These are phyloP conservation scores for Aplochiton taeniatus DNA, from an alignment of 2,797 vertebrate species.

Conservation along the genomic window DNA sequence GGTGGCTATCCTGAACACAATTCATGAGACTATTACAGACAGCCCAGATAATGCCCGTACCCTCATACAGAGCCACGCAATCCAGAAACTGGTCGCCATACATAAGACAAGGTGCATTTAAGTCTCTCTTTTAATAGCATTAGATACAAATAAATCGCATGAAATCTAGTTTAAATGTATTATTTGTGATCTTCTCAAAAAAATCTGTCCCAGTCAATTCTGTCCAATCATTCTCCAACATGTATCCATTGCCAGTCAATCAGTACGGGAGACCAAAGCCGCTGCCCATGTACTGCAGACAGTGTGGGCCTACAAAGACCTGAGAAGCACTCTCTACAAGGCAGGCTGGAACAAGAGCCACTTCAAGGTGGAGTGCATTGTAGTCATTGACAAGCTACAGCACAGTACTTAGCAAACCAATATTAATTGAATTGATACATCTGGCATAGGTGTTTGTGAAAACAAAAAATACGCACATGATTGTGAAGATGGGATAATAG, in stretches of 20 bases:
- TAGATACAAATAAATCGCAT: background rate
- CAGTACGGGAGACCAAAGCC: slow-evolving; percentile 90
- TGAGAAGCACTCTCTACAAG: slow-evolving; percentile 84
- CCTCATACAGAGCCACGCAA: slow-evolving; percentile 92
- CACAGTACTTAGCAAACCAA: too few relatives aligned
- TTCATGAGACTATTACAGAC: slow-evolving; percentile 95
- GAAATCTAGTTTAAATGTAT: background rate
- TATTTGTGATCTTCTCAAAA: background rate
- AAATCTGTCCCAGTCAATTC: background rate
- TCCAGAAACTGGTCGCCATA: slow-evolving; percentile 92
- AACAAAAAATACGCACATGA: too few relatives aligned
- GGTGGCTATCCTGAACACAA: slow-evolving; percentile 93
- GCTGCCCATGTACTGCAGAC: slow-evolving; percentile 95
- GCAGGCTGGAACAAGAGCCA: slow-evolving; percentile 98
- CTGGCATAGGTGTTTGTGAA: too few relatives aligned
- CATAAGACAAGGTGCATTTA: slow-evolving; percentile 86
- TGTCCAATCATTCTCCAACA: slow-evolving; percentile 32
- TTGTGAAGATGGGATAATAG: too few relatives aligned
- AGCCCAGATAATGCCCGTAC: slow-evolving; percentile 91
- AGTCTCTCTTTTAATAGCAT: too few relatives aligned
- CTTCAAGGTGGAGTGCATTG: slow-evolving; percentile 84
- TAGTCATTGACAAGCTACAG: background rate
- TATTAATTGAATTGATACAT: too few relatives aligned
- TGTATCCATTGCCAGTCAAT: slow-evolving; percentile 80
- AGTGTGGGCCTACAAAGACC: slow-evolving; percentile 95